Conservation (phyloP, 2,888 invertebrate species). For the Caradrina clavipalpis region DNA sequence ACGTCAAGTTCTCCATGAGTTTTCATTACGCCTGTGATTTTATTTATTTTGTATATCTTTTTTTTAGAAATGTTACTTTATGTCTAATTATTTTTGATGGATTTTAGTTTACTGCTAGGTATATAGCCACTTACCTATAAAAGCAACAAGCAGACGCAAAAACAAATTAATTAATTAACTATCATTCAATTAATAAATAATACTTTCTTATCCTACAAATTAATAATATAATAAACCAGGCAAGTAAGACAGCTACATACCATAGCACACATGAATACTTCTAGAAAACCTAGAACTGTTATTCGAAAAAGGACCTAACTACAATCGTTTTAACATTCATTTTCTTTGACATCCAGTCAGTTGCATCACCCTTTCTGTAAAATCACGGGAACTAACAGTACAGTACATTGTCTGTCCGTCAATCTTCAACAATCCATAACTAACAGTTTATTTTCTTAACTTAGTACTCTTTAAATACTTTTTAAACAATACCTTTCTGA, state of each 20-base stretch:
- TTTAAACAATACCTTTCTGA: not conserved
- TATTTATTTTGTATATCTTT: not conserved
- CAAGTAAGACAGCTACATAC: not conserved
- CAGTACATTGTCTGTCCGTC: not conserved
- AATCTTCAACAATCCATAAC: not conserved
- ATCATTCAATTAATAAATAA: not conserved
- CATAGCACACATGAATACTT: not conserved
- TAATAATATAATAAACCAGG: not conserved
- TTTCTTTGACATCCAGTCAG: not conserved
- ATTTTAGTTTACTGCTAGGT: too few species aligned
- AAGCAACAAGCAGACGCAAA: not conserved
- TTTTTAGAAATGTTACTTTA: too few species aligned
- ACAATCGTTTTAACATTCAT: not conserved
- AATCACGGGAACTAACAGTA: not conserved
- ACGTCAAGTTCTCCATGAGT: slow-evolving; percentile 4
- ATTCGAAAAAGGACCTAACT: not conserved
- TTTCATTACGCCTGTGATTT: not conserved
- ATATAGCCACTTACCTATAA: too few species aligned
- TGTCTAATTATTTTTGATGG: too few species aligned
- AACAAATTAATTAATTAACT: not conserved
- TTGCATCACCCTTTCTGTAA: not conserved
- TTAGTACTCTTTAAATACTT: not conserved
- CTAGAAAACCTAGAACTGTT: not conserved
- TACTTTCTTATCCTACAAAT: not conserved
- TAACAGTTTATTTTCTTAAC: not conserved